Evolutionary conservation across 2,888 invertebrate genomes (phyloP), one percentile per base, ranked within the genome.

Genomic region (Microctonus hyperodae): DNA sequence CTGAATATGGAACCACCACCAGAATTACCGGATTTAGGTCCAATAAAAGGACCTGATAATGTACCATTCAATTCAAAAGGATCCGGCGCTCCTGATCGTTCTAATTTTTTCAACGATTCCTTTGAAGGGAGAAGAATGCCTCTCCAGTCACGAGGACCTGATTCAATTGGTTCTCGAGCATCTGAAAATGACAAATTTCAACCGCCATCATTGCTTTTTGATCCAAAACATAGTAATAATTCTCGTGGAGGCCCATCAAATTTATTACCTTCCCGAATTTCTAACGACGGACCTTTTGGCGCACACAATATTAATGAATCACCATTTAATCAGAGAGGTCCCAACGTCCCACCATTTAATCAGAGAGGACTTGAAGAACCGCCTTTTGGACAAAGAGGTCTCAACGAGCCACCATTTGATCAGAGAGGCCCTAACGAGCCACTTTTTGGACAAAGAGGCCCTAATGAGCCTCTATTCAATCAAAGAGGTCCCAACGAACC

Each of bases 1-100:
- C 67, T 82, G 28, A 83, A 83, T 57, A 79, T 82, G 77, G 80
- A 83, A 69, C 82, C 82, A 22, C 81, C 82, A 2, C 81, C 81
- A 7, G 81, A 83, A 63, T 72, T 81, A 53, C 82, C 81, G 2
- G 80, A 82, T 70, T 72, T 81, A 20, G 79, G 79, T 2, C 77
- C 79, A 2, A 72, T 81, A n/a, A 69, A 64, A 23, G 28, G 28
- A 20, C 6, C 64, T 2, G 35, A 53, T 55, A 31, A 40, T n/a
- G 57, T 37, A 44, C 33, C 55, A 31, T 66, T 68, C 33, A 62
- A 48, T 13, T 13, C 37, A 11, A 67, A 64, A 51, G 62, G 68
- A 35, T 35, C 67, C 9, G 53, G 61, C 13, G 51, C 51, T 16
- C 53, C 62, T 40, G 64, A 66, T 9, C 64, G 70, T 4, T 69